Conservation (phyloP, 2,888 invertebrate species). For the Drosophila engyochracea region DNA sequence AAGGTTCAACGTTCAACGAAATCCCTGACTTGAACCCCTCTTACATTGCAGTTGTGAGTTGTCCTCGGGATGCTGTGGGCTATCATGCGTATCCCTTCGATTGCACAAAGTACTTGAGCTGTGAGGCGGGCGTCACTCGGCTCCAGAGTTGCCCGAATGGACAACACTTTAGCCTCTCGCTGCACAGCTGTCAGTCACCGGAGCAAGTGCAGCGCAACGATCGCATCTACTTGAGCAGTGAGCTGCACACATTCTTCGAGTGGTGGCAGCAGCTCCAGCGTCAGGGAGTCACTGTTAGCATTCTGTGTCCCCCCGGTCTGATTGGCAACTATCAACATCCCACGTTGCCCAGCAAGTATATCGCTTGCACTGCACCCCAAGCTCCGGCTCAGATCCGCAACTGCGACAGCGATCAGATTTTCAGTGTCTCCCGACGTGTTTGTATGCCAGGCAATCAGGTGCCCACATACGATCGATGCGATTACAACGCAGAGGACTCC, state of each 20-base stretch:
- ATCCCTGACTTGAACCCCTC: neutral
- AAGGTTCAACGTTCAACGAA: too few species aligned
- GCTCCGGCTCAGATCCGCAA: conserved; percentile 86
- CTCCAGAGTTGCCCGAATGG: conserved; percentile 88
- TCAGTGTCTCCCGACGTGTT: conserved; percentile 85
- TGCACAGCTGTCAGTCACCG: conserved; percentile 56
- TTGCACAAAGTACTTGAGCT: conserved; percentile 88
- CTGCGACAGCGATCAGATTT: conserved; percentile 86
- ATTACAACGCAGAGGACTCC: conserved; percentile 26
- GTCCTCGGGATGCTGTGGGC: conserved; percentile 86
- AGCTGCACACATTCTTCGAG: conserved; percentile 44
- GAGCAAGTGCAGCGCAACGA: conserved; percentile 61
- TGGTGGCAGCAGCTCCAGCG: conserved; percentile 57
- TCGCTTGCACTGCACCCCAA: conserved; percentile 87
- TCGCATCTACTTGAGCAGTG: conserved; percentile 53
- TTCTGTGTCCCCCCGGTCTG: conserved; percentile 58
- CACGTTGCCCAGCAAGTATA: conserved; percentile 87
- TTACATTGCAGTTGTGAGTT: conserved; percentile 66
- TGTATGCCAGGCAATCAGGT: conserved; percentile 87
- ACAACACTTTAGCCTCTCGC: conserved; percentile 86
- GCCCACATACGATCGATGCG: conserved; percentile 54
- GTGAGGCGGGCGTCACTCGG: conserved; percentile 87
- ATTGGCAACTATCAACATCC: conserved; percentile 82
- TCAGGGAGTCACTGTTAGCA: neutral
- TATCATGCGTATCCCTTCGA: conserved; percentile 87